These are phyloP conservation scores for Chydorus sphaericus DNA, from an alignment of 2,888 invertebrate genomes.

Conservation along the genomic window DNA sequence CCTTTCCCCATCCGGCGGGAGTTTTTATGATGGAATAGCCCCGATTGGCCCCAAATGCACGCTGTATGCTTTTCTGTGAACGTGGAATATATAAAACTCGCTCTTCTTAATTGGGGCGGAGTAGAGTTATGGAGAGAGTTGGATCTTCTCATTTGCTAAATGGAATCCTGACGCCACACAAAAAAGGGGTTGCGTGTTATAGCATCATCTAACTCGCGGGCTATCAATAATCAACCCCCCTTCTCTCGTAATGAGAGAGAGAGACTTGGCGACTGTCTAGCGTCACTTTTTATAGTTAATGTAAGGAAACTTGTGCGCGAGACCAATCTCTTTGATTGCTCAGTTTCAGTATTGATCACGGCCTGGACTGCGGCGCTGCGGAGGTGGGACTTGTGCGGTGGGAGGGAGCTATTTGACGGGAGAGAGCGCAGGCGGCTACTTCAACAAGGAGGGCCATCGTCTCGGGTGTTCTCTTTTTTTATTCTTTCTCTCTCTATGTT, in stretches of 20 bases:
- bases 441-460: not conserved
- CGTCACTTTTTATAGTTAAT: no score
- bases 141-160: not conserved
- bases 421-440: not conserved
- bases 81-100: no score
- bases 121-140: not conserved
- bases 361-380: no score
- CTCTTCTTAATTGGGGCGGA: slow-evolving; percentile 1
- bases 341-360: slow-evolving; percentile 1
- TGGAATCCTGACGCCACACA: not conserved
- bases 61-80: not conserved
- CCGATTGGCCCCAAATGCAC: not conserved
- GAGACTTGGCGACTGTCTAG: no score
- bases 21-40: slow-evolving; percentile 4
- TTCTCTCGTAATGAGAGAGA: no score
- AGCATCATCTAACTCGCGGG: not conserved
- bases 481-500: not conserved
- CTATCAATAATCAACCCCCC: slow-evolving; percentile 3
- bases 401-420: no score
- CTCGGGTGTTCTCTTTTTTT: not conserved
- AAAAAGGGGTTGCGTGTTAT: not conserved
- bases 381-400: no score
- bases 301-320: no score
- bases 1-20: not conserved
- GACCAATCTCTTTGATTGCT: slow-evolving; percentile 3